Conservation (phyloP, 2,888 invertebrate genomes). For the Panopea generosa region DNA sequence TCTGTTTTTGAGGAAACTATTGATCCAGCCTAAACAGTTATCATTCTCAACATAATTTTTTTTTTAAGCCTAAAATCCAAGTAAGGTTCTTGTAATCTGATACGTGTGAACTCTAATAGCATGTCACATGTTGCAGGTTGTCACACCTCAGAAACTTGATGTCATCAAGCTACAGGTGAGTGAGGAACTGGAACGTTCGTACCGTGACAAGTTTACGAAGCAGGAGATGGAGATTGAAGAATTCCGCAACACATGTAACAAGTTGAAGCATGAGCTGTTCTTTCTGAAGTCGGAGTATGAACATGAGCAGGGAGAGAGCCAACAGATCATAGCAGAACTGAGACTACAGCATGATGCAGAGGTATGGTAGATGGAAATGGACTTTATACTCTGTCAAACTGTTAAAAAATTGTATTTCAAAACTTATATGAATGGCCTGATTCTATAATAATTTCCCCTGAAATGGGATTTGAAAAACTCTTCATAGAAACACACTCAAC, state of each 20-base stretch:
- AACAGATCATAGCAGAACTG: slow-evolving; percentile 79
- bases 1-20: too few species aligned
- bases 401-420: too few species aligned
- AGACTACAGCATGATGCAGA: slow-evolving; percentile 83
- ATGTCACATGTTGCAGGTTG: slow-evolving; percentile 64
- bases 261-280: slow-evolving; percentile 82
- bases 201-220: slow-evolving; percentile 76
- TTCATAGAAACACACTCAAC: too few species aligned
- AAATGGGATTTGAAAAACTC: neutral
- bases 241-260: slow-evolving; percentile 77
- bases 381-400: too few species aligned
- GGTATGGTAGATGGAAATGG: slow-evolving; percentile 70
- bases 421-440: too few species aligned
- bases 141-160: slow-evolving; percentile 81
- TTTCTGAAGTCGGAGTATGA: slow-evolving; percentile 85
- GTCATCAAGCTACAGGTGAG: slow-evolving; percentile 78
- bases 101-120: too few species aligned
- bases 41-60: too few species aligned
- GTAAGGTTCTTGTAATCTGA: too few species aligned
- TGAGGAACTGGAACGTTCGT: slow-evolving; percentile 81
- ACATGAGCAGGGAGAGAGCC: slow-evolving; percentile 79
- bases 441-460: too few species aligned
- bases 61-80: too few species aligned
- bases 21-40: too few species aligned
- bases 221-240: slow-evolving; percentile 81